Percentiles rank a stretch among this genome's conserved stretches.
phyloP scores from a whole-genome alignment of 1,140 invertebrate species.

The Luehdorfia chinensis region DNA sequence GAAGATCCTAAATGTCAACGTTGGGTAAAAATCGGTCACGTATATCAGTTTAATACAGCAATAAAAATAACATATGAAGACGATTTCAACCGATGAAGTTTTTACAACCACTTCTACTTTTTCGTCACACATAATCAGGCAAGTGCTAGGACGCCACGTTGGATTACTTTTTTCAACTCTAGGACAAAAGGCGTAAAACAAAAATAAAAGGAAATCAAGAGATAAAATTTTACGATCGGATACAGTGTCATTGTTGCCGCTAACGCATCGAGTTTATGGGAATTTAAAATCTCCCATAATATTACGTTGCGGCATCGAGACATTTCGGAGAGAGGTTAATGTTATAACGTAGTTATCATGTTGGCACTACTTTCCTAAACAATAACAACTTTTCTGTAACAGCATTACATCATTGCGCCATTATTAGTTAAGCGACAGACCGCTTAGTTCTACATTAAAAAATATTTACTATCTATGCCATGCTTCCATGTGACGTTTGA shows the following conservation, averaged over 20 bases:
- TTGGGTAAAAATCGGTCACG: too few species aligned
- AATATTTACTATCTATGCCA: not conserved
- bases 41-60: too few species aligned
- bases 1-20: too few species aligned
- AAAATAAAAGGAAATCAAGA: conserved; percentile 57
- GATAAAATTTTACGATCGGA: conserved; percentile 70
- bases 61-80: too few species aligned
- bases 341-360: conserved; percentile 18
- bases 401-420: too few species aligned
- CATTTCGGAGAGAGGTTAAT: conserved; percentile 3
- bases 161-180: conserved; percentile 13
- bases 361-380: conserved; percentile 12
- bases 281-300: conserved; percentile 51
- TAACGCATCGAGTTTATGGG: conserved; percentile 46
- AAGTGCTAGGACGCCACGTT: conserved; percentile 2
- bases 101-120: conserved; percentile 2
- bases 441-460: not conserved
- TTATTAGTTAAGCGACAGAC: too few species aligned
- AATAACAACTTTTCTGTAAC: not conserved
- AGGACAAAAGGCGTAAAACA: conserved; percentile 56
- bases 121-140: conserved; percentile 5
- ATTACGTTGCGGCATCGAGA: conserved; percentile 25
- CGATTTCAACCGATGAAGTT: not conserved
- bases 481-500: too few species aligned
- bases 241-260: conserved; percentile 45